phyloP scores from a whole-genome alignment of 1,140 invertebrate genomes.

The Pseudomyrmex gracilis region DNA sequence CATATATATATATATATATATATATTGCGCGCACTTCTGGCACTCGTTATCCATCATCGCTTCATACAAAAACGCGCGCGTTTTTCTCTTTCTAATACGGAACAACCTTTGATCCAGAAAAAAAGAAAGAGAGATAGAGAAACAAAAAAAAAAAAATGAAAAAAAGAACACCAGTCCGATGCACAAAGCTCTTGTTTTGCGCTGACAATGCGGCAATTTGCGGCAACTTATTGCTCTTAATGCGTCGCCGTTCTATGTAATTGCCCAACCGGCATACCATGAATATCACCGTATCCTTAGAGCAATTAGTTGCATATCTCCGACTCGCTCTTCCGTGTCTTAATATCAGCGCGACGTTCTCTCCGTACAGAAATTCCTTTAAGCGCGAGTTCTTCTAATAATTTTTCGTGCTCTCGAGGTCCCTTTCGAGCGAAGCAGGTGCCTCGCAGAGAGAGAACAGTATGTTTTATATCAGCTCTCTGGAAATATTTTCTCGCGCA shows the following conservation, averaged over 20 bases:
- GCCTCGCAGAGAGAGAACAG: background rate
- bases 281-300: slow-evolving; percentile 19
- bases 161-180: background rate
- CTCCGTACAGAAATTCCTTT: slow-evolving; percentile 32
- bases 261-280: slow-evolving; percentile 9
- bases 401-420: slow-evolving; percentile 35
- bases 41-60: background rate
- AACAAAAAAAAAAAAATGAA: too few species aligned
- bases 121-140: slow-evolving; percentile 18
- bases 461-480: slow-evolving; percentile 11
- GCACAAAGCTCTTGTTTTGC: slow-evolving; percentile 10
- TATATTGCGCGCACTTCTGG: background rate
- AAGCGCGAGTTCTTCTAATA: slow-evolving; percentile 48
- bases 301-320: slow-evolving; percentile 47
- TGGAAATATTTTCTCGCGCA: slow-evolving; percentile 15
- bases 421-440: slow-evolving; percentile 21
- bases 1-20: background rate
- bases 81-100: background rate
- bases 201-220: slow-evolving; percentile 38
- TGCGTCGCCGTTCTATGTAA: slow-evolving; percentile 36
- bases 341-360: slow-evolving; percentile 26
- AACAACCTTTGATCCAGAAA: background rate
- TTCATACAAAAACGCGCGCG: background rate
- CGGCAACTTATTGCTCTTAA: slow-evolving; percentile 23
- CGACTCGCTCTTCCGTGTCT: slow-evolving; percentile 37